phyloP scores from a whole-genome alignment of 2,113 vertebrate species.

The Suncus etruscus region DNA sequence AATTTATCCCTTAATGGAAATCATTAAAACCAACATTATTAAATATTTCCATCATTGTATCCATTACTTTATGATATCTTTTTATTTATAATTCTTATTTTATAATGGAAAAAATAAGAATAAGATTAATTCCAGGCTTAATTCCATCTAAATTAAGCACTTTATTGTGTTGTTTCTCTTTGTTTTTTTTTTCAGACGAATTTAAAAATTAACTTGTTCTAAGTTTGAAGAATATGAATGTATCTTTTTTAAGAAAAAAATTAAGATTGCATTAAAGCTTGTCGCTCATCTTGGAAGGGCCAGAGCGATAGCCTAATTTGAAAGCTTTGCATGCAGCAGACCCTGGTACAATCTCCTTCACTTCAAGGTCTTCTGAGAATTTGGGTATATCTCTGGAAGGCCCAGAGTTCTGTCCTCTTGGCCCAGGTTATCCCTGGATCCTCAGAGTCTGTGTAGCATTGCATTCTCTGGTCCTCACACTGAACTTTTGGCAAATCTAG shows the following conservation, averaged over 20 bases:
- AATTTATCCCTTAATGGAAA: neutral
- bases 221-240: neutral
- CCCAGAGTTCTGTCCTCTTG: no score
- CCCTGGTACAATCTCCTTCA: no score
- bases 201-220: neutral
- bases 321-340: no score
- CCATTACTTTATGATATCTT: neutral
- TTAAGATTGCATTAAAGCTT: slow-evolving; percentile 14
- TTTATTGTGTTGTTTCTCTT: neutral
- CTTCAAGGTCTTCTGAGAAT: no score
- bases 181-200: neutral
- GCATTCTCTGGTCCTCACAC: no score
- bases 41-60: neutral
- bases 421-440: no score
- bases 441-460: no score
- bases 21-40: slow-evolving; percentile 23
- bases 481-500: no score
- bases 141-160: neutral
- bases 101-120: neutral
- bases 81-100: slow-evolving; percentile 44
- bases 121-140: neutral
- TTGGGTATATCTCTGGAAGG: no score
- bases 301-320: no score
- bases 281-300: no score
- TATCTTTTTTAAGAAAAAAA: neutral